Evolutionary conservation across 2,113 vertebrate genomes (phyloP), one percentile per base, ranked within the genome.

Genomic region (Cyprinodon variegatus): DNA sequence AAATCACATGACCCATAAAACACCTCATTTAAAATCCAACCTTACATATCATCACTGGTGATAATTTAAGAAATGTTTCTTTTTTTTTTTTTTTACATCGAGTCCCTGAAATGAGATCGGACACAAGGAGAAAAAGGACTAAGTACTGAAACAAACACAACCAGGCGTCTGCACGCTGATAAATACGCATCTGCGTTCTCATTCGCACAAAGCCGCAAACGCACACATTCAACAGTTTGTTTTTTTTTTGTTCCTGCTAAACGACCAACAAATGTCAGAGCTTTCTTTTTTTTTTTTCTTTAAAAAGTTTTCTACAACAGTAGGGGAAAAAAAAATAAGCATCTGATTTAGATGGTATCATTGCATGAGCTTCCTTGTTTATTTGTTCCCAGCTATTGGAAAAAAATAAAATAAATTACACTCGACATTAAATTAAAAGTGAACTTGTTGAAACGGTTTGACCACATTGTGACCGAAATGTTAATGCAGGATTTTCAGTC

Each of bases 371-470:
- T 90, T 88, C 73, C 81, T 83, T 77, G 70, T 90, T 91, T 90
- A 88, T 89, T 92, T 89, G 85, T 91, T 92, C 85, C 91, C 87
- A 83, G 81, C 80, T 83, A 86, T 63, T 77, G 70, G 85, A 83
- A 75, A 89, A 91, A 94, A 93, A 90, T 29, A 90, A 91, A 94
- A 93, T 90, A 92, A 92, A 91, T 92, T 90, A 93, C 70, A 90
- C 83, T 88, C 87, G 84, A 93, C 82, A 90, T 92, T 93, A 93
- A 93, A 93, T 92, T 93, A 91, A 91, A 92, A 92, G 82, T 86
- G 89, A 88, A 92, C 83, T 68, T 88, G 41, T 64, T 89, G 75
- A 89, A 81, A 85, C 76, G 15, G 88, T 92, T 90, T 82, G 78
- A 91, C 86, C 87, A 91, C 84, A 77, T 86, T 89, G 85, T 83